phyloP scores from a whole-genome alignment of 2,797 vertebrate species.

The Champsocephalus esox region DNA sequence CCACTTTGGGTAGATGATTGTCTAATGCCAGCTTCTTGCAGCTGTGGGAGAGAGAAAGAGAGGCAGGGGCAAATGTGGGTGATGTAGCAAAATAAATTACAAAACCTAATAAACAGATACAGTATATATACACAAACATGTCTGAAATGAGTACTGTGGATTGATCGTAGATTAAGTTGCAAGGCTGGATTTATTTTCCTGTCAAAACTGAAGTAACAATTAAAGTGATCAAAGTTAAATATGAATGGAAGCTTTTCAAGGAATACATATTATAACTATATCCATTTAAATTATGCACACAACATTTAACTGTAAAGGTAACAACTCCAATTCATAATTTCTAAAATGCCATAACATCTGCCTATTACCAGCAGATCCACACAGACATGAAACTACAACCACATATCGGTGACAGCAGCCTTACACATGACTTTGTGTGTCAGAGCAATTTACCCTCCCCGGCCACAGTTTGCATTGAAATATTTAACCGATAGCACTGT shows the following conservation, averaged over 20 bases:
- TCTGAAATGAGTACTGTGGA: not conserved
- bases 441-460: slow-evolving; percentile 46
- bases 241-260: not conserved
- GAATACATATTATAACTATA: not conserved
- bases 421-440: slow-evolving; percentile 41
- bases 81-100: not conserved
- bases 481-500: slow-evolving; percentile 62
- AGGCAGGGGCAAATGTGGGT: not conserved
- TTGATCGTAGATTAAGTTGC: not conserved
- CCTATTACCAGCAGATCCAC: slow-evolving; percentile 3
- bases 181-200: not conserved
- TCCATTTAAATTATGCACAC: not conserved
- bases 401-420: slow-evolving; percentile 22
- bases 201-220: not conserved
- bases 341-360: not conserved
- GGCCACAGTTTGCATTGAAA: slow-evolving; percentile 55
- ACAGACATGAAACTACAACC: slow-evolving; percentile 8
- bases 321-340: slow-evolving; percentile 1
- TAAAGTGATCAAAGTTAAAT: not conserved
- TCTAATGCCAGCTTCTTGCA: not conserved
- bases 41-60: not conserved
- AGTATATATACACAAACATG: too few relatives aligned
- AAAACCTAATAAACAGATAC: not conserved
- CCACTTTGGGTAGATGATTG: not conserved
- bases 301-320: not conserved